Base-by-base conservation (phyloP, 2,113 vertebrate genomes). In the Aspidoscelis tigris region DNA sequence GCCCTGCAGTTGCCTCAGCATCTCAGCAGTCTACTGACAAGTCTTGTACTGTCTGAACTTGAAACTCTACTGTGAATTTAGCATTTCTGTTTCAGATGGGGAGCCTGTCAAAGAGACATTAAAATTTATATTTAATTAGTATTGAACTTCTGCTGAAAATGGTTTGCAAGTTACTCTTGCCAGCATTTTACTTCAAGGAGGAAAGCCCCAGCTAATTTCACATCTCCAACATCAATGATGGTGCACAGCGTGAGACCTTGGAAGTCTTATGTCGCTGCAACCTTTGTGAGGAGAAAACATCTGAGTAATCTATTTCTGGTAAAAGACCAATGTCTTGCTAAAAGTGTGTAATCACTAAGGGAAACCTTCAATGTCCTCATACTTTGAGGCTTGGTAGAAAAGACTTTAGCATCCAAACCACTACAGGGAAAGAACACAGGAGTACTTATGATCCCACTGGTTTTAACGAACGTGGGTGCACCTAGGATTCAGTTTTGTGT, bases 1-100 rank as follows among this genome's bases (percentile, higher is more conserved):
- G 96, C 89, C 96, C 98, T 0, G 95, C 96, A 9, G 97, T 97
- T 88, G 96, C 95, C 86, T 96, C 98, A 0, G 95, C 97, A 0
- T 93, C 98, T n/a, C 95, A 97, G 89, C 98, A 98, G 91, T 92
- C 98, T 68, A 90, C 96, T 1, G 98, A 99, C 96, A 99, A 99
- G 95, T 98, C 98, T 78, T 99, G 98, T 94, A 97, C 97, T 43
- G 98, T 97, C 88, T 99, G 97, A 78, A 5, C 50, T 44, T 2
- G 24, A 0, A 4, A 90, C 79, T 82, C 88, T 93, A 84, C 86
- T 43, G 72, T 18, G 92, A 91, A 50, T 70, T 0, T 88, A 82
- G 20, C 87, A 84, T 77, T 89, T 12, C 89, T 88, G 79, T 50
- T 92, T 87, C 90, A 72, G 53, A 11, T 4, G 76, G 82, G 82